Evolutionary conservation across 2,888 invertebrate species (phyloP).

Genomic region (Pandemis cinnamomeana): DNA sequence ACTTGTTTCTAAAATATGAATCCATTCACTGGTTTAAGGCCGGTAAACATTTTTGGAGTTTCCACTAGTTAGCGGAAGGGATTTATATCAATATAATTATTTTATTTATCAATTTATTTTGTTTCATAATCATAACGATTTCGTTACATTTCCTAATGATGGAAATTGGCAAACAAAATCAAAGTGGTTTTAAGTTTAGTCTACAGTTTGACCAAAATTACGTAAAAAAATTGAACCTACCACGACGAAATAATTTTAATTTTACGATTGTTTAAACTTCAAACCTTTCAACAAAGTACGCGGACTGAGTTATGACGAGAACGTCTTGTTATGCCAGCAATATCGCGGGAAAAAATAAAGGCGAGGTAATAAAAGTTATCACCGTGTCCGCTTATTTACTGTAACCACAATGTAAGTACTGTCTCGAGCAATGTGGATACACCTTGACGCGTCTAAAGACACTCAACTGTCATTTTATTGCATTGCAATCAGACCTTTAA

Average conservation of each 20-base stretch:
- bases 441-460: background rate
- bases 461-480: background rate
- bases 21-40: slow-evolving; percentile 44
- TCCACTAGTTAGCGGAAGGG: background rate
- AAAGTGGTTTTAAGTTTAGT: slow-evolving; percentile 15
- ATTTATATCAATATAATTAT: background rate
- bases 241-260: slow-evolving; percentile 22
- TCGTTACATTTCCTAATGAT: background rate
- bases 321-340: slow-evolving; percentile 49
- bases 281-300: slow-evolving; percentile 33
- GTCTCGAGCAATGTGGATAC: background rate
- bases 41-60: background rate
- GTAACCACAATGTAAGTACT: slow-evolving; percentile 48
- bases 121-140: background rate
- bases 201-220: background rate
- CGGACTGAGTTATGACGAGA: slow-evolving; percentile 21
- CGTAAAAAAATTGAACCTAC: slow-evolving; percentile 1
- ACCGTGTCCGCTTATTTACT: slow-evolving; percentile 44
- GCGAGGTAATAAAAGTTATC: slow-evolving; percentile 50
- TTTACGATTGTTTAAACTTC: slow-evolving; percentile 22
- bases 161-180: slow-evolving; percentile 30
- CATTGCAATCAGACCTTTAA: too few species aligned
- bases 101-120: background rate
- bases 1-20: slow-evolving; percentile 57
- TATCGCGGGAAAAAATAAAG: slow-evolving; percentile 49